A percentile compares a stretch with the other conserved stretches of the same genome.
Evolutionary conservation across 1,140 invertebrate species (phyloP).

Genomic region (Triops longicaudatus): DNA sequence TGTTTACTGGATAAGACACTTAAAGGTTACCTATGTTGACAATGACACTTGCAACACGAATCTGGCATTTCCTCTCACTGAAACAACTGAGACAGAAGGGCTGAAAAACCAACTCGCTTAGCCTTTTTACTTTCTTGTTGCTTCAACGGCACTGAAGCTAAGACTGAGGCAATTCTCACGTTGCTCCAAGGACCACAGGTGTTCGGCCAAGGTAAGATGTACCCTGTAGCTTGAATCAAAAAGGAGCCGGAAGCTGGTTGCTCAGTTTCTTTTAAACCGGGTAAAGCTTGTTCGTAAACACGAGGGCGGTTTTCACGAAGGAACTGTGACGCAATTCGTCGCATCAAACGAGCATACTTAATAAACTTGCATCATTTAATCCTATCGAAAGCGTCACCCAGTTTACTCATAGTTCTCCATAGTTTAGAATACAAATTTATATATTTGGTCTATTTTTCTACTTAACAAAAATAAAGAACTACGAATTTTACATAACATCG

Average conservation of each 20-base stretch:
- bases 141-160: slow-evolving; percentile 7
- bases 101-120: background rate
- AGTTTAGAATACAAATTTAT: too few relatives aligned
- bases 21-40: background rate
- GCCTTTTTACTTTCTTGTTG: background rate
- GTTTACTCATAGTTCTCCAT: too few relatives aligned
- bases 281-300: background rate
- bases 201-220: background rate
- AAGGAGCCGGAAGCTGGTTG: slow-evolving; percentile 8
- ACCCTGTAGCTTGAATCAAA: background rate
- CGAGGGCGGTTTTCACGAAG: background rate
- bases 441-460: too few relatives aligned
- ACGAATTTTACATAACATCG: too few relatives aligned
- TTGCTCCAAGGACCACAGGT: slow-evolving; percentile 11
- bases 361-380: too few relatives aligned
- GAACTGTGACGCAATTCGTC: background rate
- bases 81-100: background rate
- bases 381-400: too few relatives aligned
- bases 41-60: background rate
- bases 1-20: background rate
- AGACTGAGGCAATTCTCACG: slow-evolving; percentile 11
- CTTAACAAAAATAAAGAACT: too few relatives aligned
- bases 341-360: too few relatives aligned
- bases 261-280: background rate
- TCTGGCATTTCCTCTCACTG: slow-evolving; percentile 8